phyloP scores from a whole-genome alignment of 2,888 invertebrate genomes.

The Euphydryas editha region DNA sequence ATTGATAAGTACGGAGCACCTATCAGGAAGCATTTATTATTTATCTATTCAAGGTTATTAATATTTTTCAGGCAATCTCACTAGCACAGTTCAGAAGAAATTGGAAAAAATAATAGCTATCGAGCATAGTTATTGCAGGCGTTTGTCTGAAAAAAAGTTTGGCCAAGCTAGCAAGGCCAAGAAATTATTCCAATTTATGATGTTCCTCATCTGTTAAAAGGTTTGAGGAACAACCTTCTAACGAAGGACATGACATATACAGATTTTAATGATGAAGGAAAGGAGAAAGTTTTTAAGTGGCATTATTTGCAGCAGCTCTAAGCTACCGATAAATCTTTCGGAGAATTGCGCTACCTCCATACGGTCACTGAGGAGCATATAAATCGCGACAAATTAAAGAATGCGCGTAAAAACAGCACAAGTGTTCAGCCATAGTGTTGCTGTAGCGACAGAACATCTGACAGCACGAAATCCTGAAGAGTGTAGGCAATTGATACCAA shows the following conservation, averaged over 20 bases:
- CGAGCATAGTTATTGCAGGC: too few species aligned
- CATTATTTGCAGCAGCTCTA: slow-evolving; percentile 42
- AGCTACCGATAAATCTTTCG: slow-evolving; percentile 42
- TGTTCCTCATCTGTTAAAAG: too few species aligned
- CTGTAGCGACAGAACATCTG: slow-evolving; percentile 21
- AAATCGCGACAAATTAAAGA: background rate
- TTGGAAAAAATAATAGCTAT: too few species aligned
- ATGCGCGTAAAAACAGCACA: slow-evolving; percentile 15
- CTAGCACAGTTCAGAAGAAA: too few species aligned
- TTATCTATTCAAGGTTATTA: too few species aligned
- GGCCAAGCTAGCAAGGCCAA: too few species aligned
- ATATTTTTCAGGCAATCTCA: too few species aligned
- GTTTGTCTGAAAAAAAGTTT: too few species aligned
- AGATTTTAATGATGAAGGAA: background rate
- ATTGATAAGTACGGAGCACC: too few species aligned
- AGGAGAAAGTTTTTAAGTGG: slow-evolving; percentile 45
- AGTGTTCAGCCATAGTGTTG: slow-evolving; percentile 28
- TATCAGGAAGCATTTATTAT: too few species aligned
- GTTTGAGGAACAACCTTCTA: too few species aligned
- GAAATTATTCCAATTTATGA: too few species aligned
- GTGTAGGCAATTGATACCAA: slow-evolving; percentile 12
- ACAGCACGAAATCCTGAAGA: slow-evolving; percentile 22
- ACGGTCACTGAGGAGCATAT: slow-evolving; percentile 48
- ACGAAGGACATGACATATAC: background rate
- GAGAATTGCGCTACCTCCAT: slow-evolving; percentile 38